These are phyloP conservation scores for Lasioglossum zephyrum DNA, from an alignment of 2,888 invertebrate species.

Conservation along the genomic window DNA sequence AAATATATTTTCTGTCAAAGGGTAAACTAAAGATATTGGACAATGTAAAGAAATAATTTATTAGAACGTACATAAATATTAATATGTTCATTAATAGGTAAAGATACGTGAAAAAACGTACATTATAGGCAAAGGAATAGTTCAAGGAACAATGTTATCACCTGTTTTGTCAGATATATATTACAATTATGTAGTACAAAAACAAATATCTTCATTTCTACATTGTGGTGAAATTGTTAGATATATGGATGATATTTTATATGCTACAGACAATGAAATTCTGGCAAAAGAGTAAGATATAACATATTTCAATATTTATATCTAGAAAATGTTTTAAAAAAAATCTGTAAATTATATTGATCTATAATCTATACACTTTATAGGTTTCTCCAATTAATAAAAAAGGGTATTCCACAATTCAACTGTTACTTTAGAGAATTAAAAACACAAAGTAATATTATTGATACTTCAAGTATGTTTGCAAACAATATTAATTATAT, in stretches of 20 bases:
- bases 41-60: not conserved
- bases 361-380: conserved; percentile 4
- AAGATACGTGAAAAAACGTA: not conserved
- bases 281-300: conserved; percentile 38
- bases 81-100: conserved; percentile 37
- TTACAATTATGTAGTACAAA: conserved; percentile 33
- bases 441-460: conserved; percentile 37
- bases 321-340: not conserved
- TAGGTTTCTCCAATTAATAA: conserved; percentile 37
- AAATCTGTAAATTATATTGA: not conserved
- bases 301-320: conserved; percentile 1
- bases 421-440: conserved; percentile 38
- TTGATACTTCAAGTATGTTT: not conserved
- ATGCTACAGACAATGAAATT: conserved; percentile 15
- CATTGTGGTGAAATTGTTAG: conserved; percentile 30
- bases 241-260: conserved; percentile 53
- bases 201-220: conserved; percentile 23
- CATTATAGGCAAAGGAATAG: conserved; percentile 43
- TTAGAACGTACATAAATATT: not conserved
- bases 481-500: conserved; percentile 27
- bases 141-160: conserved; percentile 45
- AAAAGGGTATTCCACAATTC: conserved; percentile 35
- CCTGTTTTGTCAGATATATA: conserved; percentile 54
- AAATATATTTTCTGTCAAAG: conserved; percentile 40
- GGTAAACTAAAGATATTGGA: conserved; percentile 11